A percentile compares a stretch with the other conserved stretches of the same genome.
These are phyloP conservation scores for Sus scrofa DNA, from an alignment of 2,113 vertebrate species.

Conservation along the genomic window T2T-Sscrofa CM000826.6:29237501-29238000, in stretches of 20 bases:
- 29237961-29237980: not conserved
- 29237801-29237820: not conserved
- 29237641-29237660: not conserved
- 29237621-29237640: not conserved
- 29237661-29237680: slow-evolving; percentile 2
- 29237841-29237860: no score
- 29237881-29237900: no score
- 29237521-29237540: not conserved
- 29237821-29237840: no score
- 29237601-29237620: not conserved
- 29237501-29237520: not conserved
- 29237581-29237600: not conserved
- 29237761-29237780: not conserved
- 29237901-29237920: no score
- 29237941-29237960: not conserved
- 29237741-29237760: not conserved
- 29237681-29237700: not conserved
- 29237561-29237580: not conserved
- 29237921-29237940: no score
- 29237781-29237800: not conserved
- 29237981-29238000: not conserved
- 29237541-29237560: not conserved
- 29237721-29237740: not conserved
- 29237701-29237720: not conserved
- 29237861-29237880: no score